Evolutionary conservation across 2,797 vertebrate species (phyloP).

Genomic region (Oophaga sylvatica): DNA sequence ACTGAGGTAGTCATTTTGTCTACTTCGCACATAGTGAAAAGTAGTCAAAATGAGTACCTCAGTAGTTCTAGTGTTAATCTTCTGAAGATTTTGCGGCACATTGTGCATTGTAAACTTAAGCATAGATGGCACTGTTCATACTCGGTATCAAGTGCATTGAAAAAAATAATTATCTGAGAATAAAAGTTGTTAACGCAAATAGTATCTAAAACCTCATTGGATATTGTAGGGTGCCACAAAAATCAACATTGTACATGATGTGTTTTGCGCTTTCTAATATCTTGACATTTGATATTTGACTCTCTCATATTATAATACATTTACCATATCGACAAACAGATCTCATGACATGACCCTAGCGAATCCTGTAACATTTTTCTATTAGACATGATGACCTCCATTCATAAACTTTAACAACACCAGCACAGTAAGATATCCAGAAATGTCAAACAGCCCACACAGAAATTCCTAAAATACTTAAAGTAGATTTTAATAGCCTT

Average conservation of each 20-base stretch:
- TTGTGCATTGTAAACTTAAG: not conserved
- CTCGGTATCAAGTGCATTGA: not conserved
- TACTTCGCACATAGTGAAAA: no score
- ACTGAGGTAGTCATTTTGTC: no score
- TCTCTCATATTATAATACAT: not conserved
- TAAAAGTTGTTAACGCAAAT: not conserved
- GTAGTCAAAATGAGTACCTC: no score
- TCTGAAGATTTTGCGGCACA: not conserved
- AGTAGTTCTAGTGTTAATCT: no score
- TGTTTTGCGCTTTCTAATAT: not conserved
- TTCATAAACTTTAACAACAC: constrained; percentile 49
- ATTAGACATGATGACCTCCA: constrained; percentile 52
- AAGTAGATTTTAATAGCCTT: constrained; percentile 38
- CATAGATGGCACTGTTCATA: not conserved
- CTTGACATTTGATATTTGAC: not conserved
- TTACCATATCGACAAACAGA: constrained; percentile 35
- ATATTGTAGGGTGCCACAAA: not conserved
- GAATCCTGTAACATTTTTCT: constrained; percentile 42
- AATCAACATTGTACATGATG: not conserved
- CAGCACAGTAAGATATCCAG: constrained; percentile 50
- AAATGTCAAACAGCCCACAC: constrained; percentile 62
- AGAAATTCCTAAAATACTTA: constrained; percentile 59
- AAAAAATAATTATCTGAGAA: no score
- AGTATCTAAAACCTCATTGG: not conserved
- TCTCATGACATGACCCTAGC: constrained; percentile 36